Evolutionary conservation across 2,113 vertebrate species (phyloP).

Genomic region (Colistium nudipinnis): DNA sequence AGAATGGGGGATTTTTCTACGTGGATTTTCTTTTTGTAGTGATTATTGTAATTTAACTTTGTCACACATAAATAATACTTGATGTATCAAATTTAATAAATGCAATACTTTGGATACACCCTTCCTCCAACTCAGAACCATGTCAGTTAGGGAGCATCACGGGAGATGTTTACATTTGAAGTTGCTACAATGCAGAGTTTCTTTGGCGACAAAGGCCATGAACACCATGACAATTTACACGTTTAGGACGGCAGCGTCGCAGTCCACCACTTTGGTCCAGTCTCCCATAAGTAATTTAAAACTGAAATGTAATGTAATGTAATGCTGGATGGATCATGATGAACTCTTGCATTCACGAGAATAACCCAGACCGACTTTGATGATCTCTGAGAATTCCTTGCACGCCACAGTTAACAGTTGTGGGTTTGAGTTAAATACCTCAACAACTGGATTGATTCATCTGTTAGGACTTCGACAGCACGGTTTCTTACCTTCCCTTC

Average conservation of each 20-base stretch:
- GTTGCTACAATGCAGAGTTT: not conserved
- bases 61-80: too few relatives aligned
- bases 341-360: not conserved
- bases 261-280: not conserved
- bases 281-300: too few relatives aligned
- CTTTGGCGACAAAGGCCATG: not conserved
- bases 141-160: not conserved
- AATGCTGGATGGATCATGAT: too few relatives aligned
- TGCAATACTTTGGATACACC: too few relatives aligned
- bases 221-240: too few relatives aligned
- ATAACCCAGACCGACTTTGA: not conserved
- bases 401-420: not conserved
- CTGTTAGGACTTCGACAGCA: too few relatives aligned
- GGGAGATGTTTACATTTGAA: not conserved
- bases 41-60: too few relatives aligned
- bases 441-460: too few relatives aligned
- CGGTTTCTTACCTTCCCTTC: too few relatives aligned
- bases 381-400: too few relatives aligned
- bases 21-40: conserved; percentile 18
- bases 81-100: too few relatives aligned
- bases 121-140: not conserved
- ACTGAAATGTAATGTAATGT: too few relatives aligned
- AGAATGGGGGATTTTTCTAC: conserved; percentile 12
- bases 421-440: not conserved
- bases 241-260: not conserved